phyloP scores from a whole-genome alignment of 2,797 vertebrate species.

The Diplodus sargus region DNA sequence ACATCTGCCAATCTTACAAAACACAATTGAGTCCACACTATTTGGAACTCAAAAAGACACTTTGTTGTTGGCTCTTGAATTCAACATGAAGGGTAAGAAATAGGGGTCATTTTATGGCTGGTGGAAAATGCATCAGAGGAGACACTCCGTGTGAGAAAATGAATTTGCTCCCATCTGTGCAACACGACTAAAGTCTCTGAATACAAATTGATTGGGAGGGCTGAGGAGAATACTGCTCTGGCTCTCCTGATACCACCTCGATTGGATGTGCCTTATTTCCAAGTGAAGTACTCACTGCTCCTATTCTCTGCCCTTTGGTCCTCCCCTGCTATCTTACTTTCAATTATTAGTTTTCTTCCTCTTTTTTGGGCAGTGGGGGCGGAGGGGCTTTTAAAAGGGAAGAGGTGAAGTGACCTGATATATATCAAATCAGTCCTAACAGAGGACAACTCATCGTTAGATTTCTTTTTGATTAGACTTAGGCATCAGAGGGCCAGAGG shows the following conservation, averaged over 20 bases:
- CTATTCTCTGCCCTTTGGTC: constrained; percentile 37
- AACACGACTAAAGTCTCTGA: constrained; percentile 40
- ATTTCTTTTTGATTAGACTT: constrained; percentile 59
- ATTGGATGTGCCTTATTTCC: constrained; percentile 62
- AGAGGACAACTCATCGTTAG: constrained; percentile 52
- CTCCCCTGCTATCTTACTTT: constrained; percentile 49
- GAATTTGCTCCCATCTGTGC: constrained; percentile 50
- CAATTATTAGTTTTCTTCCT: constrained; percentile 58
- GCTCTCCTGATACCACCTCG: constrained; percentile 45
- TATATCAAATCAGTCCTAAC: constrained; percentile 53
- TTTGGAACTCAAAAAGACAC: constrained; percentile 14
- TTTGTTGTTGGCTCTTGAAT: constrained; percentile 43
- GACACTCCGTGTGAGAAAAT: constrained; percentile 36
- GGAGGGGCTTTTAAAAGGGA: constrained; percentile 1
- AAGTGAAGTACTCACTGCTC: constrained; percentile 46
- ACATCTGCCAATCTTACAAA: constrained; percentile 10
- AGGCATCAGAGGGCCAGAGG: constrained; percentile 10
- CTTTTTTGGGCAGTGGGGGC: constrained; percentile 5
- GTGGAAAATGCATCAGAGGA: constrained; percentile 36
- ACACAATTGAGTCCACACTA: constrained; percentile 1
- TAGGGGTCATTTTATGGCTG: constrained; percentile 54
- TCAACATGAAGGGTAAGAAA: constrained; percentile 51
- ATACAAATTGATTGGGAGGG: constrained; percentile 56
- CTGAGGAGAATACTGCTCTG: constrained; percentile 30
- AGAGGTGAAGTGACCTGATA: constrained; percentile 45